These are phyloP conservation scores for Phallusia fumigata DNA, from an alignment of 23 tunicate species.

Conservation along the genomic window DNA sequence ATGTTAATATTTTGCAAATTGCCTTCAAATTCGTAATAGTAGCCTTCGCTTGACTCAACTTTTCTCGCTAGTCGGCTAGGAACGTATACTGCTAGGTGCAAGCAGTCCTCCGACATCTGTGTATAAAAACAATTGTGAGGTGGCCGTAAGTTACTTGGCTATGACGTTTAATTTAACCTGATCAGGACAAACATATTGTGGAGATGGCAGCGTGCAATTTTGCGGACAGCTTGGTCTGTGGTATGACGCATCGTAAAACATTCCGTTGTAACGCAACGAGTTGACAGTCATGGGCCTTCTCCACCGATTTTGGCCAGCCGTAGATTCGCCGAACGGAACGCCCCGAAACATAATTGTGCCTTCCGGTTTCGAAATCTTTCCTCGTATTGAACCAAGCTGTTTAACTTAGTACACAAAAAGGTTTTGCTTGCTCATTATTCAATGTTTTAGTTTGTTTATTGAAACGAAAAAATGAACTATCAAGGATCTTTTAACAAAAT, in stretches of 20 bases:
- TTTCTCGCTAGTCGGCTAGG: slow-evolving; percentile 47
- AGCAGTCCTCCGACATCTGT: slow-evolving; percentile 72
- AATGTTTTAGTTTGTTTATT: too few species aligned
- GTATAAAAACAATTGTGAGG: background rate
- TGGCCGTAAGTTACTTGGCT: background rate
- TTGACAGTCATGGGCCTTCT: slow-evolving; percentile 18
- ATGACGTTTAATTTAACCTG: slow-evolving; percentile 20
- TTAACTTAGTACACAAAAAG: slow-evolving; percentile 3
- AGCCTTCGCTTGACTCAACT: slow-evolving; percentile 31
- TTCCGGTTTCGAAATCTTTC: slow-evolving; percentile 5
- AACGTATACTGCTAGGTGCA: slow-evolving; percentile 44
- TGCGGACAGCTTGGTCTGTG: slow-evolving; percentile 73
- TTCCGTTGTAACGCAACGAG: background rate
- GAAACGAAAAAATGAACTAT: background rate
- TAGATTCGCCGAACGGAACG: slow-evolving; percentile 43
- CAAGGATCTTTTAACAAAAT: background rate
- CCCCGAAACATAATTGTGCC: slow-evolving; percentile 58
- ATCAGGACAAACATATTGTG: slow-evolving; percentile 61
- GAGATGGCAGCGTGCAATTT: slow-evolving; percentile 63
- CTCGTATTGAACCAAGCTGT: slow-evolving; percentile 17
- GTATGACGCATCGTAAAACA: slow-evolving; percentile 47
- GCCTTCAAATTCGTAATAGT: slow-evolving; percentile 24
- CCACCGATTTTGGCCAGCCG: slow-evolving; percentile 48
- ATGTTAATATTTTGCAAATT: background rate
- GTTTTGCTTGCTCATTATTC: too few species aligned